Conservation (phyloP, 2,113 vertebrate species). For the Carassius carassius region DNA sequence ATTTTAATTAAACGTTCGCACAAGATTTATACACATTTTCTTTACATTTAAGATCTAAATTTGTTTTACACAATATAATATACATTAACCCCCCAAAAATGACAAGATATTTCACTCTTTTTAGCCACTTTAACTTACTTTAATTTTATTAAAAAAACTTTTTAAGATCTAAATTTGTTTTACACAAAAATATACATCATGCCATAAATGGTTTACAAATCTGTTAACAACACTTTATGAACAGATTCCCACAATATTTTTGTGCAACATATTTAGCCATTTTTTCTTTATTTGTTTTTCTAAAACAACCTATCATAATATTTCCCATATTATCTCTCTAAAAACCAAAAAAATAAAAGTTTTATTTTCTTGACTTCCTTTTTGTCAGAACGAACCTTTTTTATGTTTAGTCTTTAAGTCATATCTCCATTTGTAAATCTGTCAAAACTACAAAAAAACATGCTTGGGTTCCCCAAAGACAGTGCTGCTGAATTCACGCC, state of each 20-base stretch:
- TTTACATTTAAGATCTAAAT: neutral
- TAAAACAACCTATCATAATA: neutral
- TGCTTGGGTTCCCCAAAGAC: slow-evolving; percentile 10
- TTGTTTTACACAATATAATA: neutral
- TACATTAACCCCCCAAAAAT: too few species aligned
- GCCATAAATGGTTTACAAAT: neutral
- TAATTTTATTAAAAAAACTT: too few species aligned
- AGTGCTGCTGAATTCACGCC: neutral
- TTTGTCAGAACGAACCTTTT: neutral
- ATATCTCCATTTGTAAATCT: slow-evolving; percentile 31
- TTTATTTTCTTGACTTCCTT: neutral
- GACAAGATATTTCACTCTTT: neutral
- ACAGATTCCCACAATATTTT: neutral
- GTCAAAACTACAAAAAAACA: slow-evolving; percentile 23
- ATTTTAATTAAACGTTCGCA: neutral
- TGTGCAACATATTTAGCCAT: neutral
- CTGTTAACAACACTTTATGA: neutral
- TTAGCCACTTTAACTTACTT: neutral
- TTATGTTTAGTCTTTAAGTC: slow-evolving; percentile 37
- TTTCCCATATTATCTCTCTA: neutral
- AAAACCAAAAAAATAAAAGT: neutral
- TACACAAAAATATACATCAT: neutral
- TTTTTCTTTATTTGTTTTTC: neutral
- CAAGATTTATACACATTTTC: neutral
- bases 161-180: neutral